Evolutionary conservation across 2,888 invertebrate species (phyloP), one percentile per base, ranked within the genome.

Genomic region (Archaeoteleia sp.): DNA sequence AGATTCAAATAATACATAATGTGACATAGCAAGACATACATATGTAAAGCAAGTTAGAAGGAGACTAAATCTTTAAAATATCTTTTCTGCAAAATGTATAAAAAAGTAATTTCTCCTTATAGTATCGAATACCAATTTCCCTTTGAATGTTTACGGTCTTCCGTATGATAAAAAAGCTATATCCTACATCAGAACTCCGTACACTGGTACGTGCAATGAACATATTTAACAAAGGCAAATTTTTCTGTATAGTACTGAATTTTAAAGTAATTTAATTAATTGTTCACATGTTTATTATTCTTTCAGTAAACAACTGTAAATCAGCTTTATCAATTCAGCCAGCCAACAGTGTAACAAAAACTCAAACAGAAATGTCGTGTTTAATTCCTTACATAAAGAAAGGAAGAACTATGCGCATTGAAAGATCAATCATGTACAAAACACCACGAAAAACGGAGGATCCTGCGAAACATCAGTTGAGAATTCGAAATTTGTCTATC

Each of bases 371-470:
- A 66, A 66, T 83, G 17, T 80, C 81, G 0, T 78, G 78, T 17
- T 67, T 85, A 48, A 82, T 85, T 58, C 83, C 85, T 0, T 85
- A 85, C 15, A 85, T 85, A 45, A 74, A 78, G 67, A 79, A 77
- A 14, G 85, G 85, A 2, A 76, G 77, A 14, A 72, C 74, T 5
- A 80, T 85, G 77, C 80, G 85, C 1, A 78, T 65, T 0, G 83
- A 84, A 45, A 76, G 81, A 62, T 83, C 84, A 1, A 70, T 84
- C 12, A 84, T 85, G 83, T 85, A 84, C 57, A 83, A 82, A 72
- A 83, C 84, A 1, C 83, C 84, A 1, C 62, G 57, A 30, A 57
- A 66, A 7, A 5, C 43, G 6, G 54, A 68, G 27, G 46, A 70
- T 23, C 10, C 14, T 10, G 30, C 14, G 14, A 49, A 58, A 8